Percentiles rank a stretch among this genome's conserved stretches.
Evolutionary conservation across 1,140 invertebrate species (phyloP).

Genomic region (Anagrus nilaparvatae): DNA sequence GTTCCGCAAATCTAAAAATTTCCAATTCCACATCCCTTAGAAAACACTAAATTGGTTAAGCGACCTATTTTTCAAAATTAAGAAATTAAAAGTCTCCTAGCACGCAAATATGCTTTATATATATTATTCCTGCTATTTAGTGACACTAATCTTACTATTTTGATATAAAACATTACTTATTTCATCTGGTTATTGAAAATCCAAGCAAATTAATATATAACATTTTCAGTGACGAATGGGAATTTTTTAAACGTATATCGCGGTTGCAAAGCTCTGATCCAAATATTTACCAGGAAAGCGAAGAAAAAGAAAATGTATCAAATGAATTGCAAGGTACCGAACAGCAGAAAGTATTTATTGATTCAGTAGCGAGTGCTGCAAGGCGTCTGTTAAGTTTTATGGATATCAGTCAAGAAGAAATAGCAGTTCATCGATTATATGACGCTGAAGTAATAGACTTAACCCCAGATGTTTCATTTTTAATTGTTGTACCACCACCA

Average conservation of each 20-base stretch:
- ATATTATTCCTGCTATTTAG: no score
- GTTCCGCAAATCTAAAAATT: no score
- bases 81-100: no score
- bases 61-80: no score
- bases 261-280: constrained; percentile 25
- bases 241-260: constrained; percentile 56
- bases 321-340: constrained; percentile 49
- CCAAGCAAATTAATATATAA: constrained; percentile 4
- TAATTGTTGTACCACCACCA: constrained; percentile 80
- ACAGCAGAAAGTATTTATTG: constrained; percentile 68
- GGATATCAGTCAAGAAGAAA: constrained; percentile 61
- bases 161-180: constrained; percentile 3
- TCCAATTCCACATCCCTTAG: no score
- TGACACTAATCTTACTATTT: no score
- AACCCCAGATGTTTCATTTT: constrained; percentile 75
- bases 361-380: constrained; percentile 58
- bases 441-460: constrained; percentile 87
- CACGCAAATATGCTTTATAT: no score
- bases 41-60: no score
- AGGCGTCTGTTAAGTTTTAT: constrained; percentile 67
- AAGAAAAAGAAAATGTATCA: constrained; percentile 42
- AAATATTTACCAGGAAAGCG: constrained; percentile 27
- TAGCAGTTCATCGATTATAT: constrained; percentile 67
- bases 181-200: background rate
- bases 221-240: constrained; percentile 76